Evolutionary conservation across 23 tunicate species (phyloP).

Genomic region (Ciona savignyi): DNA sequence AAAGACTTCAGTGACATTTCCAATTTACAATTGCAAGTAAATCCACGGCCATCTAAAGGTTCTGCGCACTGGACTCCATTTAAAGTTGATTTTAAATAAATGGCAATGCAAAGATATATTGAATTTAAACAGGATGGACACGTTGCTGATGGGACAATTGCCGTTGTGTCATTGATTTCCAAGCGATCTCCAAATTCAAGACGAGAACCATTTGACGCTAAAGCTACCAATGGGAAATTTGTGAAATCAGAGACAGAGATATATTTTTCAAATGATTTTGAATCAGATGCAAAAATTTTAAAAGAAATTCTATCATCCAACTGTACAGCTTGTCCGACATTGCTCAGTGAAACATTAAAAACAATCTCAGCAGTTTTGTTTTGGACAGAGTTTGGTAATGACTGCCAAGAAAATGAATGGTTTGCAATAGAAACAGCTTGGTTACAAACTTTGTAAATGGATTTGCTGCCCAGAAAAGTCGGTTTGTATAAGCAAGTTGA

Average conservation of each 20-base stretch:
- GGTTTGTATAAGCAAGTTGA: neutral
- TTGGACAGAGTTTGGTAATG: neutral
- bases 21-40: neutral
- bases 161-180: no score
- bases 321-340: neutral
- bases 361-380: neutral
- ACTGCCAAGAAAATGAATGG: neutral
- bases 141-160: neutral
- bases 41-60: neutral
- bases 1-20: neutral
- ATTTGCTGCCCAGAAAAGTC: neutral
- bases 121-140: neutral
- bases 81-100: neutral
- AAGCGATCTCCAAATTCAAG: neutral
- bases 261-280: no score
- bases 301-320: neutral
- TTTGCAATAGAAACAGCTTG: neutral
- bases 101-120: neutral
- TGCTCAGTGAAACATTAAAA: neutral
- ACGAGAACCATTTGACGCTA: no score
- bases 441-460: neutral
- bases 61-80: neutral
- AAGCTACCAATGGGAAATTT: no score
- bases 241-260: neutral
- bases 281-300: neutral